These are phyloP conservation scores for Phortica variegata DNA, from an alignment of 1,140 invertebrate species.

Conservation along the genomic window DNA sequence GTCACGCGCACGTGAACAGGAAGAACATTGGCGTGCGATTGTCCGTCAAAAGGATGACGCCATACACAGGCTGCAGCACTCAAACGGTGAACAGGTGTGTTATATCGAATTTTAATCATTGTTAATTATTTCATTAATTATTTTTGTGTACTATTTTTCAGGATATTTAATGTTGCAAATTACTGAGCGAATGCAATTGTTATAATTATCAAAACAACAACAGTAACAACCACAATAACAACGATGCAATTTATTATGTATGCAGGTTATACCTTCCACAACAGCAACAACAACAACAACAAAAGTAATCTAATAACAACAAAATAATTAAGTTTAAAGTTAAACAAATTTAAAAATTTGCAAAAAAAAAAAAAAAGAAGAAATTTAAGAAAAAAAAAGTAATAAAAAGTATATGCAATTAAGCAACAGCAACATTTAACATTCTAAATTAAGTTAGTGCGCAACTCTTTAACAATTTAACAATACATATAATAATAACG, in stretches of 20 bases:
- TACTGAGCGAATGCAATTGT: neutral
- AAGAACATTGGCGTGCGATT: constrained; percentile 52
- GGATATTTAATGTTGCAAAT: constrained; percentile 53
- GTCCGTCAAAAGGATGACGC: constrained; percentile 49
- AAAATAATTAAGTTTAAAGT: constrained; percentile 53
- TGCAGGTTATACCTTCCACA: constrained; percentile 30
- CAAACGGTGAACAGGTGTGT: constrained; percentile 46
- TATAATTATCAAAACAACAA: constrained; percentile 32
- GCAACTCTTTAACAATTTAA: constrained; percentile 4
- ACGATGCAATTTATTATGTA: constrained; percentile 9
- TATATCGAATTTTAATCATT: neutral
- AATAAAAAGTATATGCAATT: constrained; percentile 10
- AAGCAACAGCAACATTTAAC: constrained; percentile 45
- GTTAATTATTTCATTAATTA: neutral
- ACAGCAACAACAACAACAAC: constrained; percentile 11
- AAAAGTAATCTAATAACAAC: constrained; percentile 21
- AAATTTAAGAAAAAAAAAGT: constrained; percentile 10
- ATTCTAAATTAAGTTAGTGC: constrained; percentile 33
- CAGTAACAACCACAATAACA: constrained; percentile 38
- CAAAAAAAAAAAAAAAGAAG: constrained; percentile 10
- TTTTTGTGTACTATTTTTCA: constrained; percentile 9
- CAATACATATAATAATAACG: too few relatives aligned
- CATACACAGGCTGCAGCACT: constrained; percentile 46
- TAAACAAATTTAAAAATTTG: constrained; percentile 24
- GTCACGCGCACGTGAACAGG: constrained; percentile 44